phyloP scores from a whole-genome alignment of 2,888 invertebrate species.

The Epistrophella euchroma region DNA sequence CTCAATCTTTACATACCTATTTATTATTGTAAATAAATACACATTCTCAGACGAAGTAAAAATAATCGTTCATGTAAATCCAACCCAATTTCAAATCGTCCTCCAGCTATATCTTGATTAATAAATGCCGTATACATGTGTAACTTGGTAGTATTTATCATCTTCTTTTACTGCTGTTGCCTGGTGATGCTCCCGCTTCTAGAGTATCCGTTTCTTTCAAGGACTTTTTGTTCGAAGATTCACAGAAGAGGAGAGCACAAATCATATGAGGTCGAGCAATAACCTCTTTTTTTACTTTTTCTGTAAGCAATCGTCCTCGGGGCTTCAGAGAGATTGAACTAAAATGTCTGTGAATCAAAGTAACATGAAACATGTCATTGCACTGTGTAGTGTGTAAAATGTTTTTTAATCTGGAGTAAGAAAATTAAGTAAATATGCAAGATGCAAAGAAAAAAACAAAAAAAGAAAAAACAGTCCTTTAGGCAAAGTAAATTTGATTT shows the following conservation, averaged over 20 bases:
- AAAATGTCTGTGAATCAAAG: constrained; percentile 25
- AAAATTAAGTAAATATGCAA: constrained; percentile 17
- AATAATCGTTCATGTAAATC: constrained; percentile 7
- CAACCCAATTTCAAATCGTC: constrained; percentile 22
- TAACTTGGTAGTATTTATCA: constrained; percentile 45
- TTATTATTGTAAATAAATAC: too few relatives aligned
- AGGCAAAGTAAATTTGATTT: constrained; percentile 1
- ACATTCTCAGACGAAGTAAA: neutral
- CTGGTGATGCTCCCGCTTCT: neutral
- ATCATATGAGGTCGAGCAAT: constrained; percentile 39
- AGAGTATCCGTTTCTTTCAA: constrained; percentile 13
- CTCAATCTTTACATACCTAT: constrained; percentile 13
- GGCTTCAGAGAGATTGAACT: constrained; percentile 27
- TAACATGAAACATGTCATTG: constrained; percentile 11
- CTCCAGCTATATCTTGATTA: constrained; percentile 35
- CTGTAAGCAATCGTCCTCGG: constrained; percentile 18
- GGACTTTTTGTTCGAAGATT: constrained; percentile 18
- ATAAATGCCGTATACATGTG: constrained; percentile 35
- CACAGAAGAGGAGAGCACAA: constrained; percentile 28
- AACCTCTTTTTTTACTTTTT: constrained; percentile 16
- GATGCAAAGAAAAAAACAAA: neutral
- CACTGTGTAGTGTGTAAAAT: neutral
- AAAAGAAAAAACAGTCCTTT: neutral
- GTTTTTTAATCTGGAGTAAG: neutral
- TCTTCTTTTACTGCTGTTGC: constrained; percentile 20